These are phyloP conservation scores for Lucifuga dentata DNA, from an alignment of 2,113 vertebrate species.

Conservation along the genomic window DNA sequence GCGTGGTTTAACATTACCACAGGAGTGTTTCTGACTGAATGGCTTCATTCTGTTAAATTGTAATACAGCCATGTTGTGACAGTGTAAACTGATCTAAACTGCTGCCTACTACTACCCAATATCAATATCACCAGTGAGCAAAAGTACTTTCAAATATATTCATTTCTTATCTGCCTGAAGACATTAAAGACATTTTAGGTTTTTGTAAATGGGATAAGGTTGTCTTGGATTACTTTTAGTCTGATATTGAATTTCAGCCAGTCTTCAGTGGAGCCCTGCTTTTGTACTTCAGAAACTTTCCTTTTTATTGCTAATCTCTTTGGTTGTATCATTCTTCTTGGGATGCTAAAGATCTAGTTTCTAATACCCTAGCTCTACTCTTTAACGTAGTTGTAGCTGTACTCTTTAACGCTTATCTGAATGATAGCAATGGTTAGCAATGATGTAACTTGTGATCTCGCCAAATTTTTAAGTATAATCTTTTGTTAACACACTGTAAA, in stretches of 20 bases:
- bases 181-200: background rate
- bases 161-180: background rate
- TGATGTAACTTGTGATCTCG: background rate
- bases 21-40: background rate
- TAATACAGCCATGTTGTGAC: too few relatives aligned
- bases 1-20: background rate
- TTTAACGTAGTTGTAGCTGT: too few relatives aligned
- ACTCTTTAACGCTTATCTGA: slow-evolving; percentile 1
- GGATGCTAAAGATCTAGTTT: slow-evolving; percentile 25
- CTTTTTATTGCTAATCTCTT: slow-evolving; percentile 3
- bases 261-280: background rate
- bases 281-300: background rate
- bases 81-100: too few relatives aligned
- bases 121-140: too few relatives aligned
- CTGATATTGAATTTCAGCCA: background rate
- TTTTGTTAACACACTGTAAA: too few relatives aligned
- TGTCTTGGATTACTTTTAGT: slow-evolving; percentile 1
- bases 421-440: slow-evolving; percentile 1
- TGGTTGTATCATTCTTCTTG: slow-evolving; percentile 6
- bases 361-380: slow-evolving; percentile 14
- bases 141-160: too few relatives aligned
- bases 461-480: too few relatives aligned
- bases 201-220: background rate
- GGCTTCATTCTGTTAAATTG: too few relatives aligned
- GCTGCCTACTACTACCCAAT: too few relatives aligned